Evolutionary conservation across 2,888 invertebrate species (phyloP), one percentile per base, ranked within the genome.

Genomic region (Sesia apiformis): DNA sequence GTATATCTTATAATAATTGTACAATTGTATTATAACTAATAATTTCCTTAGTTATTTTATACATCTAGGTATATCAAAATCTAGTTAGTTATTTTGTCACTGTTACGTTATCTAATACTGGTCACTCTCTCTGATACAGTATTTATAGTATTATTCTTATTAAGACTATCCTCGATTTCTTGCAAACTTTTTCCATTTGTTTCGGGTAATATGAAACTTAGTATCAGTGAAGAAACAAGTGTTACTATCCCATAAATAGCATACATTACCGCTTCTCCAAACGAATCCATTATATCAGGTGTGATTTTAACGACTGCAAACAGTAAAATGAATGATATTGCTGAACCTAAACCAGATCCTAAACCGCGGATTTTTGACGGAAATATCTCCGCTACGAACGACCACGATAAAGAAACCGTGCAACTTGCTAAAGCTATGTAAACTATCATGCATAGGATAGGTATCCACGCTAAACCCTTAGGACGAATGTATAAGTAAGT

Each of bases 161-260:
- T 75, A 58, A 76, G 64, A 51, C 58, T 62, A 59, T 81, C 66
- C 93, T 72, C 94, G 91, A 64, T 95, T 84, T 54, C 93, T 92
- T 72, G 92, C 81, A 71, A 95, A 91, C 84, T 96, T 93, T 74
- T 95, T 91, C 64, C 91, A 61, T 70, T 70, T 0, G 81, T 81
- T 52, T 81, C 80, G 4, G 80, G 80, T 53, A 81, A 58, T 38
- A 74, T 59, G 58, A 74, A 77, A 52, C 58, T 60, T 46, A 81
- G 57, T 4, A 65, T 50, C 7, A 72, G 38, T 23, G 67, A 63
- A 41, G 67, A 59, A 39, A 72, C 7, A 3, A 72, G 55, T 0
- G 74, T 72, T 0, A 70, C 52, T 5, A 58, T 51, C 4, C 73
- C 76, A 63, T 69, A 80, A 8, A 58, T 55, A 3, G 58, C 61